These are phyloP conservation scores for Oriolus oriolus DNA, from an alignment of 2,113 vertebrate species.

Conservation along the genomic window DNA sequence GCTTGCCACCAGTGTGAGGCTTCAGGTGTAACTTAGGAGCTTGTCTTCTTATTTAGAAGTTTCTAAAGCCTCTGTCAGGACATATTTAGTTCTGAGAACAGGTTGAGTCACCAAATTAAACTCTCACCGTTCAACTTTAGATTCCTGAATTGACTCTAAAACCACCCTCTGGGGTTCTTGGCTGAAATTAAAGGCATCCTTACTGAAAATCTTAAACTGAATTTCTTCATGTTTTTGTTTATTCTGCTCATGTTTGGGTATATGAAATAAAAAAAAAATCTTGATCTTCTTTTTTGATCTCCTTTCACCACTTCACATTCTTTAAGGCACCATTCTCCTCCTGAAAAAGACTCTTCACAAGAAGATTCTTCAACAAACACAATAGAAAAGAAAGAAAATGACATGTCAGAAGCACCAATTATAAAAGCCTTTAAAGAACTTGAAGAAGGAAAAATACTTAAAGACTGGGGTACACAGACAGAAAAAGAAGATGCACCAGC, in stretches of 20 bases:
- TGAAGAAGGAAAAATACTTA: constrained; percentile 82
- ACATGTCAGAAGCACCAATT: constrained; percentile 77
- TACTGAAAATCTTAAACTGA: not conserved
- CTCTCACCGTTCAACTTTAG: not conserved
- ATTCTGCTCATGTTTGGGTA: not conserved
- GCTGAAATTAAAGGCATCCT: not conserved
- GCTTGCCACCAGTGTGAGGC: not conserved
- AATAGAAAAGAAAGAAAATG: constrained; percentile 65
- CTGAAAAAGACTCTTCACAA: constrained; percentile 70
- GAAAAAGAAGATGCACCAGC: constrained; percentile 66
- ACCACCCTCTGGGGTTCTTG: not conserved
- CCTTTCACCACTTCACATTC: not conserved
- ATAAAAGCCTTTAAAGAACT: constrained; percentile 89
- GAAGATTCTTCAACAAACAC: constrained; percentile 52
- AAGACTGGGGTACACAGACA: constrained; percentile 79
- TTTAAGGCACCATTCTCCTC: constrained; percentile 71
- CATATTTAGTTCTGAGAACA: not conserved
- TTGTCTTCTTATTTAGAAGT: not conserved
- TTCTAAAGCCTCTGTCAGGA: not conserved
- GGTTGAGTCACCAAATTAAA: not conserved
- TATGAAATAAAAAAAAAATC: not conserved
- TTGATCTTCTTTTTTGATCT: not conserved
- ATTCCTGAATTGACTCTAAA: not conserved
- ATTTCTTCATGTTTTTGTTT: not conserved
- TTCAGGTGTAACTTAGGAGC: not conserved